These are phyloP conservation scores for Ormyrus labotus DNA, from an alignment of 2,888 invertebrate genomes.

Conservation along the genomic window DNA sequence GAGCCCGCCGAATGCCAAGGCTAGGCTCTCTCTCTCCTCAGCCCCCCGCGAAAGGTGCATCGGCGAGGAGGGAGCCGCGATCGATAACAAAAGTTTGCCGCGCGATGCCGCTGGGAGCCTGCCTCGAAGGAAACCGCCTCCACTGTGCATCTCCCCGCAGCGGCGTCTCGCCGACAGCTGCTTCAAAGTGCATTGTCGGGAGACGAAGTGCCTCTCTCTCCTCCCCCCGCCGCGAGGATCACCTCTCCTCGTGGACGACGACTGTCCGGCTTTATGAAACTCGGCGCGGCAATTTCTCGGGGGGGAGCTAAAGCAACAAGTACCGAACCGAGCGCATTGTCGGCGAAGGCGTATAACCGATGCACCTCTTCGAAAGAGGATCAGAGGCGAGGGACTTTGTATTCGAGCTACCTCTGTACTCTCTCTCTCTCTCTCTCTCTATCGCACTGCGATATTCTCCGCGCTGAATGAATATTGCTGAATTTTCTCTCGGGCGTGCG, in stretches of 20 bases:
- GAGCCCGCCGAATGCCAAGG: slow-evolving; percentile 40
- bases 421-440: too few relatives aligned
- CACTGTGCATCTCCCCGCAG: not conserved
- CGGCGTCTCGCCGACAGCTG: slow-evolving; percentile 61
- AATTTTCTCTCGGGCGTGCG: too few relatives aligned
- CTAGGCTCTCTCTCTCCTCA: slow-evolving; percentile 23
- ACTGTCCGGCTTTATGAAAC: slow-evolving; percentile 17
- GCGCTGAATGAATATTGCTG: too few relatives aligned
- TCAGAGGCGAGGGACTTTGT: too few relatives aligned
- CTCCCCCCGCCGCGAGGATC: not conserved
- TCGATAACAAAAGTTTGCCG: slow-evolving; percentile 45
- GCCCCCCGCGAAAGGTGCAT: not conserved
- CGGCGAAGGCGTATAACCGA: not conserved
- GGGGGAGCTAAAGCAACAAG: slow-evolving; percentile 38
- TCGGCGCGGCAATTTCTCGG: slow-evolving; percentile 41
- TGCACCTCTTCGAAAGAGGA: not conserved
- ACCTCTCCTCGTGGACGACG: not conserved
- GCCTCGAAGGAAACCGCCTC: slow-evolving; percentile 15
- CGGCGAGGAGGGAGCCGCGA: not conserved
- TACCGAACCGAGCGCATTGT: slow-evolving; percentile 15
- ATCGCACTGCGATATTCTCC: too few relatives aligned
- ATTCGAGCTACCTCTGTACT: too few relatives aligned
- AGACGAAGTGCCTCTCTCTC: slow-evolving; percentile 54
- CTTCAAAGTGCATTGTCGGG: slow-evolving; percentile 63
- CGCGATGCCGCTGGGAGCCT: not conserved